phyloP scores from a whole-genome alignment of 2,797 vertebrate genomes.

The Nyctibius grandis region DNA sequence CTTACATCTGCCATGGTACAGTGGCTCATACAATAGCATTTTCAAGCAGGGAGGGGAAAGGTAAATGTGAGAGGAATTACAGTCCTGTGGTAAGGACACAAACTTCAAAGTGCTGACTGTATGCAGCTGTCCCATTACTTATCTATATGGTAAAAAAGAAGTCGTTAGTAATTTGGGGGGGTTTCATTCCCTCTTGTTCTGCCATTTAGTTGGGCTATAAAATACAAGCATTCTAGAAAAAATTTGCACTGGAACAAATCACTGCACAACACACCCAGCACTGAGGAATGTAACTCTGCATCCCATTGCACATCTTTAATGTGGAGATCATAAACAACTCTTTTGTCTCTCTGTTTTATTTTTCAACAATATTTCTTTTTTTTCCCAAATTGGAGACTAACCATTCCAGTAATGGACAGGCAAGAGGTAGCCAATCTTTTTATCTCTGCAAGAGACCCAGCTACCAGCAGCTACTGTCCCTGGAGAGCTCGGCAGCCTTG shows the following conservation, averaged over 20 bases:
- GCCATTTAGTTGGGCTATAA: neutral
- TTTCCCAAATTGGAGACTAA: neutral
- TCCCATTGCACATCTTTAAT: neutral
- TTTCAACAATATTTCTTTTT: neutral
- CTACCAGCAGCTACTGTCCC: neutral
- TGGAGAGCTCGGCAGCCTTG: neutral
- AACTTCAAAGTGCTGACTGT: neutral
- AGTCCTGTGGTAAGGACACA: neutral
- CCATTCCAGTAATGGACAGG: neutral
- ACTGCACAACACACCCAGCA: neutral
- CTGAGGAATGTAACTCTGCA: neutral
- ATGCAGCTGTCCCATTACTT: neutral
- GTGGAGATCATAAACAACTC: neutral
- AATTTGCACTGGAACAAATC: neutral
- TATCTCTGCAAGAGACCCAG: neutral
- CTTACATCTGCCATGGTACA: neutral
- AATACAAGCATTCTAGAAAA: neutral
- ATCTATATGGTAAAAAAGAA: neutral
- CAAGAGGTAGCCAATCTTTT: neutral
- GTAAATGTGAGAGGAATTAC: neutral
- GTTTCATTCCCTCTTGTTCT: neutral
- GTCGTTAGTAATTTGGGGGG: neutral
- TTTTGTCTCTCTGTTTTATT: neutral
- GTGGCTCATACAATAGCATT: neutral
- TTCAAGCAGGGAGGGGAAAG: neutral